phyloP scores from a whole-genome alignment of 2,113 vertebrate genomes.

The Mastomys coucha region DNA sequence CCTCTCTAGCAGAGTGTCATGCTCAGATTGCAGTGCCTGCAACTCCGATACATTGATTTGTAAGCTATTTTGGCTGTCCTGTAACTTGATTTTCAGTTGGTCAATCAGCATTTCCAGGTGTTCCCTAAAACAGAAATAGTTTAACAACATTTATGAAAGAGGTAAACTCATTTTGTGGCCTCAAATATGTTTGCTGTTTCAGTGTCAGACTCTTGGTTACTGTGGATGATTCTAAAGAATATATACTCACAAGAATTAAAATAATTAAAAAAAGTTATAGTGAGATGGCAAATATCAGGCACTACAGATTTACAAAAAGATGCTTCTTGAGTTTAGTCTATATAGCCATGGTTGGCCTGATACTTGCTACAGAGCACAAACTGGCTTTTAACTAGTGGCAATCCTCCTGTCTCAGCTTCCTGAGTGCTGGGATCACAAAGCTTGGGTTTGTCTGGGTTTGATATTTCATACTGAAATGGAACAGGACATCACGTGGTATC shows the following conservation, averaged over 20 bases:
- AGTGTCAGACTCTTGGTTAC: background rate
- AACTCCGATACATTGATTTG: conserved; percentile 90
- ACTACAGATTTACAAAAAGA: background rate
- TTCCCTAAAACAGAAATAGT: conserved; percentile 87
- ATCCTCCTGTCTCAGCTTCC: background rate
- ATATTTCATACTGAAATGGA: conserved; percentile 48
- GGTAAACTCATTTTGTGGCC: conserved; percentile 36
- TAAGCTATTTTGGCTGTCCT: conserved; percentile 93
- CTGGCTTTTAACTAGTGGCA: background rate
- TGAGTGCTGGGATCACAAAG: background rate
- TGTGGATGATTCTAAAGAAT: background rate
- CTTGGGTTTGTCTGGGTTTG: background rate
- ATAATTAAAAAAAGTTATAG: background rate
- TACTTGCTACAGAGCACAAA: background rate
- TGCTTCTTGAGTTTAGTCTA: conserved; percentile 18
- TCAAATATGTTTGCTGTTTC: conserved; percentile 8
- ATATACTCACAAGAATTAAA: conserved; percentile 27
- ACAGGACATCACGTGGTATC: background rate
- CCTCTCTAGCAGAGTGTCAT: conserved; percentile 95
- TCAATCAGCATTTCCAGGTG: conserved; percentile 91
- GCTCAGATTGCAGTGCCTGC: conserved; percentile 93
- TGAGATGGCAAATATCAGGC: conserved; percentile 19
- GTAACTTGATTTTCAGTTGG: conserved; percentile 92
- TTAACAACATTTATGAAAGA: background rate
- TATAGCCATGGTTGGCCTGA: background rate